Conservation (phyloP, 1,140 invertebrate species). For the Idris sp. region DNA sequence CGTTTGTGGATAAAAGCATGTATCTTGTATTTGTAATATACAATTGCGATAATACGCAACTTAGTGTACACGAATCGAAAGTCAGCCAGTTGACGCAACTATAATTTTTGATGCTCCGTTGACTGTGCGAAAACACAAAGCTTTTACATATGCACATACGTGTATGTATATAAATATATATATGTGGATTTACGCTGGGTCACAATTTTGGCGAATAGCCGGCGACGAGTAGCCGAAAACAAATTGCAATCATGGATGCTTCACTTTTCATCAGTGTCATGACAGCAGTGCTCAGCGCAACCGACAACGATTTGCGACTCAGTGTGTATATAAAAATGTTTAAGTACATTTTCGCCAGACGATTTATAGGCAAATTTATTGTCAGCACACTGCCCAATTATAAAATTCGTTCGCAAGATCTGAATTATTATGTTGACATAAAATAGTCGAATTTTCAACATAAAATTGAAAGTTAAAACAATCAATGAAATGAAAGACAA, state of each 20-base stretch:
- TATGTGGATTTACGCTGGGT: slow-evolving; percentile 16
- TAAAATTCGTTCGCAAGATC: slow-evolving; percentile 12
- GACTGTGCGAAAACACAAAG: slow-evolving; percentile 24
- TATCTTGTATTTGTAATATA: slow-evolving; percentile 52
- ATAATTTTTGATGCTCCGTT: slow-evolving; percentile 50
- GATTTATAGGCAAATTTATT: slow-evolving; percentile 29
- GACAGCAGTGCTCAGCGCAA: slow-evolving; percentile 12
- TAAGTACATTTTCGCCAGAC: slow-evolving; percentile 30
- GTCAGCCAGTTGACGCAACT: slow-evolving; percentile 54
- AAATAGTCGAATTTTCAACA: slow-evolving; percentile 21
- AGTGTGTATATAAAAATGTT: slow-evolving; percentile 34
- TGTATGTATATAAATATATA: slow-evolving; percentile 14
- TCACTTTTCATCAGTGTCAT: slow-evolving; percentile 44
- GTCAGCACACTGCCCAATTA: slow-evolving; percentile 28
- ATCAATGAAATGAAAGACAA: too few relatives aligned
- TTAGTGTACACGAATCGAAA: slow-evolving; percentile 56
- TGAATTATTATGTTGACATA: slow-evolving; percentile 6
- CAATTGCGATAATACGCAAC: slow-evolving; percentile 51
- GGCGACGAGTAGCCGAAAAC: slow-evolving; percentile 50
- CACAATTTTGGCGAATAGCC: slow-evolving; percentile 50
- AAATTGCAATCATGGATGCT: slow-evolving; percentile 54
- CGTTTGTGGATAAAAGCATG: slow-evolving; percentile 61
- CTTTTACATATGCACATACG: slow-evolving; percentile 22
- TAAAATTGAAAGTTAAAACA: slow-evolving; percentile 7
- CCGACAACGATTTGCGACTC: slow-evolving; percentile 15